phyloP scores from a whole-genome alignment of 2,888 invertebrate species.

The Fabriciana adippe region DNA sequence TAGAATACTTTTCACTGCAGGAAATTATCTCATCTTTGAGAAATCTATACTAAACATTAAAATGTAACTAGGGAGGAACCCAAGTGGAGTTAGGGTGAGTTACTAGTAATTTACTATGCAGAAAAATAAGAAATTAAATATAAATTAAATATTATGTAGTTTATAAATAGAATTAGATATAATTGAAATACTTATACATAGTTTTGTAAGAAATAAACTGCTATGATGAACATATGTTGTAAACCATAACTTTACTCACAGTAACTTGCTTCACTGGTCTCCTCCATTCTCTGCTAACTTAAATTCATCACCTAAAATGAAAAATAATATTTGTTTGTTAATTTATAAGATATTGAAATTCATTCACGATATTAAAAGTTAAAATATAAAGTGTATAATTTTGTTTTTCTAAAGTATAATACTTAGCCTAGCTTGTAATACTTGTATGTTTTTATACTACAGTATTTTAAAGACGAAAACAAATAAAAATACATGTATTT shows the following conservation, averaged over 20 bases:
- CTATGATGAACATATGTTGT: no score
- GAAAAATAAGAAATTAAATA: not conserved
- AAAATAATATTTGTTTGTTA: not conserved
- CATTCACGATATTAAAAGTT: no score
- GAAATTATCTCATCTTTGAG: no score
- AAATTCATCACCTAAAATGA: slow-evolving; percentile 37
- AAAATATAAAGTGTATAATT: not conserved
- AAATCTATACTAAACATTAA: no score
- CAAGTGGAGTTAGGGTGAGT: no score
- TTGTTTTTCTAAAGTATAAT: not conserved
- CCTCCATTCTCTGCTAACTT: slow-evolving; percentile 54
- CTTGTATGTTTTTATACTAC: not conserved
- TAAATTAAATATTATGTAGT: not conserved
- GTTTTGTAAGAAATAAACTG: no score
- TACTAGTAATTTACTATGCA: no score
- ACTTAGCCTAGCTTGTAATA: not conserved
- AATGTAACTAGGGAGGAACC: no score
- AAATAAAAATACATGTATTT: not conserved
- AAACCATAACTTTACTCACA: slow-evolving; percentile 53
- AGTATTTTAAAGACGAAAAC: not conserved
- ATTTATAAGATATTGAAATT: no score
- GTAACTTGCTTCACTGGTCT: slow-evolving; percentile 66
- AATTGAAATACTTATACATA: not conserved
- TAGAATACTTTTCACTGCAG: no score
- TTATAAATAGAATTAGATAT: no score